Conservation (phyloP, 2,113 vertebrate species). For the Bubalus kerabau region DNA sequence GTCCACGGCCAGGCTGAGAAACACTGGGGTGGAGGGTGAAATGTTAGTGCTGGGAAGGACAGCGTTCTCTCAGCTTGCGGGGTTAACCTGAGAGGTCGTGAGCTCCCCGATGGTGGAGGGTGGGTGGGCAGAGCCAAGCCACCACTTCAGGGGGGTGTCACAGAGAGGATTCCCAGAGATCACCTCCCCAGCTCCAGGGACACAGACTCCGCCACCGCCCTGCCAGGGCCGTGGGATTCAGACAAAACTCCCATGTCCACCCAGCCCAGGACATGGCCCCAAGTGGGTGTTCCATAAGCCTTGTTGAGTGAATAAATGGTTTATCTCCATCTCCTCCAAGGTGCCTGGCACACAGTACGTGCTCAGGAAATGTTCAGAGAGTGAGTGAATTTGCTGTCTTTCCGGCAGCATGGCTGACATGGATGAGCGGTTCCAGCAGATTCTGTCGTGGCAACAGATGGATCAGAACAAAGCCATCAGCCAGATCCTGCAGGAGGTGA, state of each 20-base stretch:
- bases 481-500: conserved; percentile 94
- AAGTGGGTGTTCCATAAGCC: not conserved
- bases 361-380: not conserved
- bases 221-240: not conserved
- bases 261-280: not conserved
- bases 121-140: not conserved
- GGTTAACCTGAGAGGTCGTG: not conserved
- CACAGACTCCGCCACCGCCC: not conserved
- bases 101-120: not conserved
- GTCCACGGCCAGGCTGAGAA: not conserved
- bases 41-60: not conserved
- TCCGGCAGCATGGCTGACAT: conserved; percentile 86
- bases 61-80: not conserved
- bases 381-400: not conserved
- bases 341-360: not conserved
- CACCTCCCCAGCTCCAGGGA: not conserved
- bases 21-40: not conserved
- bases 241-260: not conserved
- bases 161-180: not conserved
- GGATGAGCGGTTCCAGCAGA: conserved; percentile 91
- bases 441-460: conserved; percentile 91
- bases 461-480: conserved; percentile 93
- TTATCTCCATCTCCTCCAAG: not conserved
- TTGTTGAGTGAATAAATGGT: not conserved
- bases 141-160: fast-evolving